Evolutionary conservation across 2,797 vertebrate species (phyloP).

Genomic region (Oophaga sylvatica): DNA sequence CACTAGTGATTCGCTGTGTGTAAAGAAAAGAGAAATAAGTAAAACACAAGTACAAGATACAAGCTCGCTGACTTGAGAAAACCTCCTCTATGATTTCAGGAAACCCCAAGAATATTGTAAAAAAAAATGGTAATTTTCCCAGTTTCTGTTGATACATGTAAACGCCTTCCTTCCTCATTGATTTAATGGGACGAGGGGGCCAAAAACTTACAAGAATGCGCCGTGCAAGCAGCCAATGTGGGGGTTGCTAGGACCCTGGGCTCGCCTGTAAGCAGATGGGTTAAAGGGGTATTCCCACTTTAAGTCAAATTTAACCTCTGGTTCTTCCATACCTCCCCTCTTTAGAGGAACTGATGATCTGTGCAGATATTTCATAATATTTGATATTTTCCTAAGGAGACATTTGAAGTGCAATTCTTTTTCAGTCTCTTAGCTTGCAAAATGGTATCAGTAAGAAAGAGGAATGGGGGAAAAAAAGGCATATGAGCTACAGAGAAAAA

Average conservation of each 20-base stretch:
- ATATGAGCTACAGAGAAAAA: too few species aligned
- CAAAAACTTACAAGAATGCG: neutral
- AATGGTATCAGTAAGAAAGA: too few species aligned
- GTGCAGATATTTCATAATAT: too few species aligned
- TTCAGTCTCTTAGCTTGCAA: too few species aligned
- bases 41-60: slow-evolving; percentile 7
- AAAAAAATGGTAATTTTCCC: slow-evolving; percentile 20
- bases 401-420: too few species aligned
- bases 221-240: neutral
- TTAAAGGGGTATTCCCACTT: neutral
- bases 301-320: neutral
- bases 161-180: slow-evolving; percentile 40
- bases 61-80: slow-evolving; percentile 35
- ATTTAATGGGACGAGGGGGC: neutral
- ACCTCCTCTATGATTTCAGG: slow-evolving; percentile 19
- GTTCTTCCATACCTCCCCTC: neutral
- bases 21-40: neutral
- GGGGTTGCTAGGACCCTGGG: neutral
- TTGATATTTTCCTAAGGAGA: too few species aligned
- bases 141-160: slow-evolving; percentile 20
- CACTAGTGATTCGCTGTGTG: slow-evolving; percentile 10
- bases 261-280: neutral
- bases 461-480: too few species aligned
- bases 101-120: slow-evolving; percentile 50
- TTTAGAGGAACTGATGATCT: neutral